These are phyloP conservation scores for Sympetrum striolatum DNA, from an alignment of 2,888 invertebrate species.

Conservation along the genomic window DNA sequence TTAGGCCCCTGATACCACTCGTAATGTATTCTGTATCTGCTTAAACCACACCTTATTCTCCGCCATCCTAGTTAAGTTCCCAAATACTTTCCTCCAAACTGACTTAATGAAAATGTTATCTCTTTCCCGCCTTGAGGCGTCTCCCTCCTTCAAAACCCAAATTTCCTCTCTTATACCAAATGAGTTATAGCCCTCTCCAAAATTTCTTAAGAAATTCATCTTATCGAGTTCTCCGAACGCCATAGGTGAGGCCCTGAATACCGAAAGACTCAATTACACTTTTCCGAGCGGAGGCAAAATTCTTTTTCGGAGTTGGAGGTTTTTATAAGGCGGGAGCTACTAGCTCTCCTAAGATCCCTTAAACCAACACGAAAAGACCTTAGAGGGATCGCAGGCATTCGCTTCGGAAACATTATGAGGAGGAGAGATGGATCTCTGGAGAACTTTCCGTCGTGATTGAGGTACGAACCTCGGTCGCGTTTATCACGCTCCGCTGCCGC, in stretches of 20 bases:
- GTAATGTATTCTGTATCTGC: background rate
- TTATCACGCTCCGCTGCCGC: slow-evolving; percentile 30
- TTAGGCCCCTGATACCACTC: background rate
- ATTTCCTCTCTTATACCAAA: background rate
- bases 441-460: slow-evolving; percentile 19
- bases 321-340: background rate
- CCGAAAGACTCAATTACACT: slow-evolving; percentile 36
- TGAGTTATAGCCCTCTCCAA: slow-evolving; percentile 24
- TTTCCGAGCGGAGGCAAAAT: background rate
- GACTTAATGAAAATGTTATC: slow-evolving; percentile 43
- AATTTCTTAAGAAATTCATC: background rate
- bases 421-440: background rate
- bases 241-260: slow-evolving; percentile 30
- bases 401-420: background rate
- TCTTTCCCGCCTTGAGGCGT: slow-evolving; percentile 4
- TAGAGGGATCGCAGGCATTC: background rate
- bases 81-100: slow-evolving; percentile 23
- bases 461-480: slow-evolving; percentile 12
- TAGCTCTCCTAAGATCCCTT: background rate
- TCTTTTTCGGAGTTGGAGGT: background rate
- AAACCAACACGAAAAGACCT: slow-evolving; percentile 8
- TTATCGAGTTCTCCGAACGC: slow-evolving; percentile 9
- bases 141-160: background rate
- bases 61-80: background rate
- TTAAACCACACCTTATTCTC: background rate